Base-by-base conservation (phyloP, 2,888 invertebrate species). In the Xanthorhoe spadicearia region DNA sequence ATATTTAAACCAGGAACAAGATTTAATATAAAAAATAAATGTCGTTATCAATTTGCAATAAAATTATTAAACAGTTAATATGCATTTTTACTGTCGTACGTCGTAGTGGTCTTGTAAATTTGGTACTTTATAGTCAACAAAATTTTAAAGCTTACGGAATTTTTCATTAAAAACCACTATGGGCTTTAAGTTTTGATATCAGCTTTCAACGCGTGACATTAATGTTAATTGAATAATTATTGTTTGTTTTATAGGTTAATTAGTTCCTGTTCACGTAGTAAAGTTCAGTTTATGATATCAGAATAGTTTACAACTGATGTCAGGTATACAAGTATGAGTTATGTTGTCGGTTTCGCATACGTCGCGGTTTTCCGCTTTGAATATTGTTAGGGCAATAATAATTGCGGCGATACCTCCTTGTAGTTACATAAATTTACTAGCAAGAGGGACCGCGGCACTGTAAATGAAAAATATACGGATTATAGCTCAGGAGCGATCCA, bases 381-480 rank as follows among this genome's bases (percentile, higher is more conserved):
- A 77, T 76, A 74, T 76, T 77, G 75, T 79, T 77, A 74, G 76
- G 74, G 78, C 75, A 79, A 84, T 83, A 88, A 86, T 90, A 90
- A 91, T 90, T 88, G 90, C 88, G 83, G 83, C 83, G 76, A 78
- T 82, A 81, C 79, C 79, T 81, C 77, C 81, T 79, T 76, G 83
- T 83, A 79, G 82, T 80, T 83, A 85, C 85, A 92, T 91, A 91
- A 90, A 92, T 91, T 89, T 83, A 79, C 84, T 80, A 80, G 82
- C 78, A 82, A 82, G 77, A 78, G 81, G 78, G 83, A 76, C 77
- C 73, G 75, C 76, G 76, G 74, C 72, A 73, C 83, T 71, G 79
- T 82, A 85, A 80, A 89, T 93, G 92, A 93, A 93, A 93, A 93
- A 93, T 93, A 90, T 85, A 85, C 87, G 90, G 93, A 92, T 93